Conservation (phyloP, 37 sponge, comb jelly and placozoan species). For the Oopsacas minuta region DNA sequence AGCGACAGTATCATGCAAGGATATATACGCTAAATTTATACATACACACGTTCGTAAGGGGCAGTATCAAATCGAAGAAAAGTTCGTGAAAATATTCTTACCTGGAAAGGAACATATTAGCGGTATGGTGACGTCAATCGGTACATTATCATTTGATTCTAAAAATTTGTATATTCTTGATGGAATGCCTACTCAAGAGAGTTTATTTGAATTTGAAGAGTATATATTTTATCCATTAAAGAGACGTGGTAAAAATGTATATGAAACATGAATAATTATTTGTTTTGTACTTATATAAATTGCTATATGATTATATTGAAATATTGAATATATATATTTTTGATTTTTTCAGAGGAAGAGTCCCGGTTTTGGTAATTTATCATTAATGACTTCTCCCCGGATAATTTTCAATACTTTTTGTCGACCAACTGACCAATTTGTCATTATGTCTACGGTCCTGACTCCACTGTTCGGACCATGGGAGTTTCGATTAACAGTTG, state of each 20-base stretch:
- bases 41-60: background rate
- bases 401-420: no score
- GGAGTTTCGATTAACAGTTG: no score
- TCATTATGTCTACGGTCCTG: no score
- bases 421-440: no score
- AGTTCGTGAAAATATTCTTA: background rate
- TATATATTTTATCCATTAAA: background rate
- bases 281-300: no score
- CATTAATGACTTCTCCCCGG: no score
- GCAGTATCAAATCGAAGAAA: background rate
- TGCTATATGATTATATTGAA: no score
- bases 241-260: background rate
- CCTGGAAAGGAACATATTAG: constrained; percentile 3
- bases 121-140: constrained; percentile 7
- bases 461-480: no score
- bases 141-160: constrained; percentile 7
- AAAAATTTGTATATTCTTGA: background rate
- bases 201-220: background rate
- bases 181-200: constrained; percentile 1
- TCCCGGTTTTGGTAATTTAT: no score
- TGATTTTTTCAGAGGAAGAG: no score
- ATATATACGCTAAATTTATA: constrained; percentile 2
- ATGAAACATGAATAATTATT: no score
- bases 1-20: background rate
- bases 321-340: no score